These are phyloP conservation scores for Hemicordylus capensis DNA, from an alignment of 2,113 vertebrate genomes.

Conservation along the genomic window DNA sequence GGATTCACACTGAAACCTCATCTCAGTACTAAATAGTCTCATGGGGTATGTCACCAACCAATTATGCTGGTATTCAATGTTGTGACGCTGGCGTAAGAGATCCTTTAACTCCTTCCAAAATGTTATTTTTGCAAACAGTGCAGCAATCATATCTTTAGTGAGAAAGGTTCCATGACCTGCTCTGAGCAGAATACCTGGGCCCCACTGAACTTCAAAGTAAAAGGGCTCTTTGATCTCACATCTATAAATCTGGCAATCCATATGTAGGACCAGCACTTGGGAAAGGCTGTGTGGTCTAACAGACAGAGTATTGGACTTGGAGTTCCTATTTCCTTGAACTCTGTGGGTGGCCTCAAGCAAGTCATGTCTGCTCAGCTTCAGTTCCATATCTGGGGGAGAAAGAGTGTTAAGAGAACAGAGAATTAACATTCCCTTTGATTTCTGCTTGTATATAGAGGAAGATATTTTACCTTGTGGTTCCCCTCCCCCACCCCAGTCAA, in stretches of 20 bases:
- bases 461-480: background rate
- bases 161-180: background rate
- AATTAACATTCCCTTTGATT: background rate
- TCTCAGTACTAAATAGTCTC: background rate
- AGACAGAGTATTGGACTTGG: constrained; percentile 15
- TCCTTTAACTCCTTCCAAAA: background rate
- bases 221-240: background rate
- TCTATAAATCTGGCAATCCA: constrained; percentile 17
- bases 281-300: constrained; percentile 10
- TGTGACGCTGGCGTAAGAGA: background rate
- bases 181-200: background rate
- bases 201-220: constrained; percentile 16
- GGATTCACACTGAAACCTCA: background rate
- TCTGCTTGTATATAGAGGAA: background rate
- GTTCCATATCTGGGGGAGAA: background rate
- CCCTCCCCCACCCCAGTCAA: background rate
- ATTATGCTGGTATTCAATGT: background rate
- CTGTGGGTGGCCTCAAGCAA: constrained; percentile 22
- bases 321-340: constrained; percentile 27
- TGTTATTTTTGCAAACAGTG: background rate
- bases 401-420: background rate
- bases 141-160: background rate
- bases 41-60: background rate
- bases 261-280: background rate
- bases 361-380: background rate